These are phyloP conservation scores for Xestia ashworthii DNA, from an alignment of 2,888 invertebrate species.

Conservation along the genomic window DNA sequence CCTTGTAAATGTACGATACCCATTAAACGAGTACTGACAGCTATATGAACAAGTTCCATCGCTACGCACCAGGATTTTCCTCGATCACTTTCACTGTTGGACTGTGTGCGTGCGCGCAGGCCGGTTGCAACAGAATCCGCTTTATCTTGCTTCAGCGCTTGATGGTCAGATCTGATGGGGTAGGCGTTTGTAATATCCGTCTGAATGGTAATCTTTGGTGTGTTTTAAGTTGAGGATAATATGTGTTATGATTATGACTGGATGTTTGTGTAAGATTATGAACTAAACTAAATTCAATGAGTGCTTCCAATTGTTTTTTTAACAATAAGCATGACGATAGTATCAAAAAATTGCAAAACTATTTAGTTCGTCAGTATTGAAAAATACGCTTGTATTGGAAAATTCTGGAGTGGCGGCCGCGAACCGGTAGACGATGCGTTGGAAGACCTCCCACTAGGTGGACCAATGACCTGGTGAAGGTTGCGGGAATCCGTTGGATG, in stretches of 20 bases:
- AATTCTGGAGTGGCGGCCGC: too few species aligned
- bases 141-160: conserved; percentile 31
- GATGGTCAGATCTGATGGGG: conserved; percentile 27
- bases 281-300: background rate
- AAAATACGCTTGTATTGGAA: too few species aligned
- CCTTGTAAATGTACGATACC: background rate
- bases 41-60: conserved; percentile 65
- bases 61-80: conserved; percentile 71
- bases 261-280: background rate
- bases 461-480: too few species aligned
- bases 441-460: too few species aligned
- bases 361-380: too few species aligned
- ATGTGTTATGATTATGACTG: background rate
- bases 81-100: conserved; percentile 70
- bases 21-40: conserved; percentile 24
- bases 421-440: too few species aligned
- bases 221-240: background rate
- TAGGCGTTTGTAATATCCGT: conserved; percentile 41
- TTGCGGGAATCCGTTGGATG: too few species aligned
- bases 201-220: conserved; percentile 12
- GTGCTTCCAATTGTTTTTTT: background rate
- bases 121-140: conserved; percentile 60
- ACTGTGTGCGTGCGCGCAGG: conserved; percentile 43
- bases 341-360: too few species aligned
- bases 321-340: background rate